phyloP scores from a whole-genome alignment of 2,113 vertebrate genomes.

The Odontophorus gujanensis region DNA sequence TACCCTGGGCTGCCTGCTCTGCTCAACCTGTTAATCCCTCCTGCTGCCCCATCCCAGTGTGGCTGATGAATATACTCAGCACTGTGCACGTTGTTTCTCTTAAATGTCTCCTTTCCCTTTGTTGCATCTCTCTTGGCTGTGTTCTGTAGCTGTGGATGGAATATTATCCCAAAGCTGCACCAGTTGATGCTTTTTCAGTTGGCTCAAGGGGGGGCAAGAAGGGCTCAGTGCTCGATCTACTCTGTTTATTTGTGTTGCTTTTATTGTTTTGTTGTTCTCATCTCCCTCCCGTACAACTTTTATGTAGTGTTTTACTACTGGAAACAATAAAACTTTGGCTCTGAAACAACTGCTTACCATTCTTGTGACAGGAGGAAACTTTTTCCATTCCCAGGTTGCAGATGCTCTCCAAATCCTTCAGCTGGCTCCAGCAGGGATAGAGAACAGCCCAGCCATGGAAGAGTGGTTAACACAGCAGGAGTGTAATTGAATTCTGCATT shows the following conservation, averaged over 20 bases:
- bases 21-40: neutral
- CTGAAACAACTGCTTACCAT: neutral
- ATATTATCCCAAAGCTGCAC: neutral
- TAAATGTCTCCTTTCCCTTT: neutral
- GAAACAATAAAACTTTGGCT: slow-evolving; percentile 62
- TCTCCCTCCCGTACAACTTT: neutral
- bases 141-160: neutral
- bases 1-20: neutral
- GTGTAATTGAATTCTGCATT: neutral
- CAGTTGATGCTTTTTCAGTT: neutral
- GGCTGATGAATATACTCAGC: neutral
- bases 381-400: slow-evolving; percentile 9
- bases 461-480: neutral
- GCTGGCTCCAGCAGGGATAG: neutral
- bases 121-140: neutral
- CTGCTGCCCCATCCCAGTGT: neutral
- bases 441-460: neutral
- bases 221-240: neutral
- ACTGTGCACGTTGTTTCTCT: neutral
- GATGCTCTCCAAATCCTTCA: neutral
- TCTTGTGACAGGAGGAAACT: neutral
- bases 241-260: neutral
- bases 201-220: neutral
- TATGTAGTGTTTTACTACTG: slow-evolving; percentile 21
- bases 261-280: neutral